phyloP scores from a whole-genome alignment of 2,797 vertebrate genomes.

The Salmo trutta region DNA sequence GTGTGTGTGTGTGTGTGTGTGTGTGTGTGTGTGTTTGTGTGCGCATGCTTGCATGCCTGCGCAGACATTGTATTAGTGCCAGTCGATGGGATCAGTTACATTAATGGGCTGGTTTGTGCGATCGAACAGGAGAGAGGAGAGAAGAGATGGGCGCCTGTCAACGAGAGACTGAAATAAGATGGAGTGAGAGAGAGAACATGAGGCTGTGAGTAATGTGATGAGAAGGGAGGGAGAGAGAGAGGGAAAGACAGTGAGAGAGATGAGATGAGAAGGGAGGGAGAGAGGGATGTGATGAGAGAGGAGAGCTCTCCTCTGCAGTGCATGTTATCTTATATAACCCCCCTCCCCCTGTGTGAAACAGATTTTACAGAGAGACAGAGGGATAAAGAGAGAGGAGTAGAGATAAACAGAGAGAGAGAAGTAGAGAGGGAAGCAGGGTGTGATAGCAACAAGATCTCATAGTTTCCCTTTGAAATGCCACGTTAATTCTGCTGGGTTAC shows the following conservation, averaged over 20 bases:
- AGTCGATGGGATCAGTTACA: neutral
- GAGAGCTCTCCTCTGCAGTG: constrained; percentile 31
- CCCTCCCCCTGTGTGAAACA: constrained; percentile 1
- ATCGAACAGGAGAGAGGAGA: neutral
- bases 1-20: constrained; percentile 17
- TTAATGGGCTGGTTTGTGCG: neutral
- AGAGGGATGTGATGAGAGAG: constrained; percentile 13
- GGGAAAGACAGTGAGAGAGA: neutral
- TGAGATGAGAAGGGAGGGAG: neutral
- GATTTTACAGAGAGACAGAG: neutral
- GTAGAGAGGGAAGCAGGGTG: too few species aligned
- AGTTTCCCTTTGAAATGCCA: too few species aligned
- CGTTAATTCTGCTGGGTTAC: too few species aligned
- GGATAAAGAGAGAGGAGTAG: neutral
- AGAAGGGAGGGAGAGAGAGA: neutral
- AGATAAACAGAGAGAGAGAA: neutral
- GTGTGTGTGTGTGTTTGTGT: constrained; percentile 8
- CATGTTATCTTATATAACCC: neutral
- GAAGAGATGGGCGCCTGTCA: neutral
- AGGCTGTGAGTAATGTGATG: neutral
- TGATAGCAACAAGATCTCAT: too few species aligned
- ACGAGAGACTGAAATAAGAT: neutral
- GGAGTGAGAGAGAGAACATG: neutral
- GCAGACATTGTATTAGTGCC: neutral
- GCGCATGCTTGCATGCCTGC: neutral